These are phyloP conservation scores for Sebastes itinus DNA, from an alignment of 2,797 vertebrate species.

Conservation along the genomic window DNA sequence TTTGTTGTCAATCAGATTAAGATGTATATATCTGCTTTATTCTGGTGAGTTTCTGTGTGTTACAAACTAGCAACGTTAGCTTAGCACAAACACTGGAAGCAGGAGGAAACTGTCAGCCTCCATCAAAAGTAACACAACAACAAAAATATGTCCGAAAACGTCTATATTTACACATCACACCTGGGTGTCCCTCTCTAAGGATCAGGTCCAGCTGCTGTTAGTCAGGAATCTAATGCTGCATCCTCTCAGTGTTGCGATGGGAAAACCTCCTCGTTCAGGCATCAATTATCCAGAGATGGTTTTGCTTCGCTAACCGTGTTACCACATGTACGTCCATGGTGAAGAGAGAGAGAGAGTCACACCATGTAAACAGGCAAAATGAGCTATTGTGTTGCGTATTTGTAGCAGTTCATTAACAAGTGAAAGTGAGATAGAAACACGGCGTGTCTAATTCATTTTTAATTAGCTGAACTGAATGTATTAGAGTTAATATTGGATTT, in stretches of 20 bases:
- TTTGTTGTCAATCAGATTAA: not conserved
- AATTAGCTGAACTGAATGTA: not conserved
- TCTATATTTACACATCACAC: too few relatives aligned
- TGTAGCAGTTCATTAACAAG: not conserved
- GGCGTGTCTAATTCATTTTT: not conserved
- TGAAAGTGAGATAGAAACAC: not conserved
- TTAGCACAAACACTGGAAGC: not conserved
- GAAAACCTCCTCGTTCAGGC: too few relatives aligned
- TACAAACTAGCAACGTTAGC: too few relatives aligned
- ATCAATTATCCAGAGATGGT: too few relatives aligned
- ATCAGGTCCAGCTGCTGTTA: too few relatives aligned
- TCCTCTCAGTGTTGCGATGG: too few relatives aligned
- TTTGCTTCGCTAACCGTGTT: too few relatives aligned
- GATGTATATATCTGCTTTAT: not conserved
- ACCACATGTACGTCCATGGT: not conserved
- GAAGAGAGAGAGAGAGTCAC: not conserved
- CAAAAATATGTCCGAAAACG: not conserved
- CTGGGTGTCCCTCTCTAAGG: too few relatives aligned
- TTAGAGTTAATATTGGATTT: not conserved
- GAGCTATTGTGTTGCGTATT: not conserved
- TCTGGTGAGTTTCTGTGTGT: not conserved
- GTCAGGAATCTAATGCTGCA: too few relatives aligned
- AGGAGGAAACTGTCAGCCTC: too few relatives aligned
- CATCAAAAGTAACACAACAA: not conserved
- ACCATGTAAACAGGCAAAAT: not conserved